phyloP scores from a whole-genome alignment of 2,888 invertebrate genomes.

The Griposia aprilina region DNA sequence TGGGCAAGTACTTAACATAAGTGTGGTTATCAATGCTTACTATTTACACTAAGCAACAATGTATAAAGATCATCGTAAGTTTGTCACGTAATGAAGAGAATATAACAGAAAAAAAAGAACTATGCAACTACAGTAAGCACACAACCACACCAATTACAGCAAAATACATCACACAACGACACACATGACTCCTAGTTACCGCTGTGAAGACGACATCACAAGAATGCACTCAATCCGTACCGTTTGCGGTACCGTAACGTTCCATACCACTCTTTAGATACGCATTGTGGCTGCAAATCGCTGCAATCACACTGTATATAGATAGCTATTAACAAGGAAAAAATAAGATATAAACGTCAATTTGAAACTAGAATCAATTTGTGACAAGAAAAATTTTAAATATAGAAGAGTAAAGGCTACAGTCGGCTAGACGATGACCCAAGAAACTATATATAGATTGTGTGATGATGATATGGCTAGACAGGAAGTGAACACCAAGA shows the following conservation, averaged over 20 bases:
- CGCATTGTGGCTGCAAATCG: conserved; percentile 21
- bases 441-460: background rate
- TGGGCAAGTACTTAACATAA: too few relatives aligned
- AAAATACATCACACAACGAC: conserved; percentile 1
- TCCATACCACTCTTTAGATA: conserved; percentile 42
- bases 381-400: too few relatives aligned
- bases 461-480: too few relatives aligned
- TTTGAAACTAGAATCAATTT: background rate
- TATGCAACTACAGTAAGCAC: background rate
- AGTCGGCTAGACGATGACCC: background rate
- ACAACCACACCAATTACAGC: conserved; percentile 9
- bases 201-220: conserved; percentile 31
- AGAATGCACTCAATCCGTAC: conserved; percentile 49
- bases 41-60: background rate
- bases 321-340: background rate
- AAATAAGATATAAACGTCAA: background rate
- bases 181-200: conserved; percentile 23
- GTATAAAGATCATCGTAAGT: background rate
- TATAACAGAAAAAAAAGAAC: background rate
- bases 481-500: background rate
- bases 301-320: background rate
- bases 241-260: conserved; percentile 55
- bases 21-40: background rate
- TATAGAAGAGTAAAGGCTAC: background rate
- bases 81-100: too few relatives aligned